Evolutionary conservation across 2,113 vertebrate species (phyloP).

Genomic region (Phalacrocorax brasilianus): DNA sequence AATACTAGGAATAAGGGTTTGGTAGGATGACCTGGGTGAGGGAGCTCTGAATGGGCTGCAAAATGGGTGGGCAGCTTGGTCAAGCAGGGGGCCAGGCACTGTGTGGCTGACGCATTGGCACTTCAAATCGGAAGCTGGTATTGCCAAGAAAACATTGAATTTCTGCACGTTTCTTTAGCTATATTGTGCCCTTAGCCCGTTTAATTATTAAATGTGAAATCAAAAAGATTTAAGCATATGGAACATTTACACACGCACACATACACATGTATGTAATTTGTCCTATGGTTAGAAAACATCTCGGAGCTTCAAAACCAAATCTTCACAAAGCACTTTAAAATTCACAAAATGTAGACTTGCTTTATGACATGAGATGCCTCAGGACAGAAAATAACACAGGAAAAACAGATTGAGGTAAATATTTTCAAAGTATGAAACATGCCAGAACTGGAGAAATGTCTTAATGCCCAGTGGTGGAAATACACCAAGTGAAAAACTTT

Average conservation of each 20-base stretch:
- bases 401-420: neutral
- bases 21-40: neutral
- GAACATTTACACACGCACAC: neutral
- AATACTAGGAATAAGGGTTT: neutral
- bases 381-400: neutral
- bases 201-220: neutral
- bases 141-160: neutral
- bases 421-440: neutral
- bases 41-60: neutral
- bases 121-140: neutral
- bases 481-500: neutral
- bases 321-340: neutral
- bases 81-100: neutral
- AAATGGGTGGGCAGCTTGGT: accelerated
- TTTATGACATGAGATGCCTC: neutral
- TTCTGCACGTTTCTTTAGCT: neutral
- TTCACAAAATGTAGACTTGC: neutral
- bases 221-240: neutral
- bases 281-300: neutral
- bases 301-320: neutral
- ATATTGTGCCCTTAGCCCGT: neutral
- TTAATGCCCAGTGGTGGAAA: neutral
- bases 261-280: accelerated
- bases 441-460: neutral
- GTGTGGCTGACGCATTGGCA: neutral